Percentiles rank a stretch among this genome's conserved stretches.
Conservation (phyloP, 1,140 invertebrate genomes). For the Brachionus calyciflorus region DNA sequence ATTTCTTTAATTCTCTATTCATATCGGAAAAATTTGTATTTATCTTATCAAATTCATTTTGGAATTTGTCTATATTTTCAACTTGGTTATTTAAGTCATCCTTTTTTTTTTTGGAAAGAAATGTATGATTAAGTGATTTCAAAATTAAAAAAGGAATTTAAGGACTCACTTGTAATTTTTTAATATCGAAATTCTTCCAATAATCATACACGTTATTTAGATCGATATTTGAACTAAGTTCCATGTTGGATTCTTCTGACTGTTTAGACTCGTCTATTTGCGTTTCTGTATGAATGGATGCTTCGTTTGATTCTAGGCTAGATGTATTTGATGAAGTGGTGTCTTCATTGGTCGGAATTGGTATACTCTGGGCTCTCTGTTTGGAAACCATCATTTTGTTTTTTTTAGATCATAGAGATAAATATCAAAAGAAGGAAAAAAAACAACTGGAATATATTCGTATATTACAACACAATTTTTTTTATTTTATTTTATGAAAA, state of each 20-base stretch:
- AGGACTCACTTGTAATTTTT: constrained; percentile 14
- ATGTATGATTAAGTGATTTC: neutral
- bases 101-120: neutral
- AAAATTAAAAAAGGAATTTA: neutral
- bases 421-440: too few species aligned
- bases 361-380: constrained; percentile 24
- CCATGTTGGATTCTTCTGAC: neutral
- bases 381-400: constrained; percentile 28
- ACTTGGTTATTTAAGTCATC: constrained; percentile 13
- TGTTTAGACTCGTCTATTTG: neutral
- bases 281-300: neutral
- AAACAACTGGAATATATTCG: neutral
- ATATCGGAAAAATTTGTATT: neutral
- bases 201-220: neutral
- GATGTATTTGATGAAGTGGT: neutral
- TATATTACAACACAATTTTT: constrained; percentile 20
- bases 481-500: constrained; percentile 19
- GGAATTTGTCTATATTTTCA: neutral
- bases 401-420: too few species aligned
- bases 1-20: neutral
- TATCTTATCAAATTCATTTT: neutral
- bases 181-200: constrained; percentile 38
- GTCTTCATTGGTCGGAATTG: neutral
- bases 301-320: neutral
- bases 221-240: neutral